Evolutionary conservation across 2,888 invertebrate species (phyloP).

Genomic region (Lydus trimaculatus): DNA sequence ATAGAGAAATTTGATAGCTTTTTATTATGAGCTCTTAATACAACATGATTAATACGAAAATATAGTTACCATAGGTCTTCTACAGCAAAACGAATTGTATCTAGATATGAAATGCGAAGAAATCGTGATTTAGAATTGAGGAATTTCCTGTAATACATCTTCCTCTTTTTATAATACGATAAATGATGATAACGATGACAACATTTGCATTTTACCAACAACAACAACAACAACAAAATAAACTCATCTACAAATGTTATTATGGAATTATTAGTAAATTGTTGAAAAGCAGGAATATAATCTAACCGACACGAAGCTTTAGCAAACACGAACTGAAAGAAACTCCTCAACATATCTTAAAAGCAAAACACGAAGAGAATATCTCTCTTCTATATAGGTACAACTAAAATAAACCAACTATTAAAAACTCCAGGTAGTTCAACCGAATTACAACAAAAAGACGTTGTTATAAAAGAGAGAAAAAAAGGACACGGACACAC

Average conservation of each 20-base stretch:
- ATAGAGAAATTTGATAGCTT: neutral
- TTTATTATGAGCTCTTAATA: too few species aligned
- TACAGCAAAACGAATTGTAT: neutral
- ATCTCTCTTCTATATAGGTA: neutral
- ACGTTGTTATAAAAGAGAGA: slow-evolving; percentile 9
- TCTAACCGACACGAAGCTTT: neutral
- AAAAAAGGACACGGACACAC: too few species aligned
- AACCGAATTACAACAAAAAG: slow-evolving; percentile 3
- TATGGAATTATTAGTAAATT: too few species aligned
- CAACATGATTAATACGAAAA: too few species aligned
- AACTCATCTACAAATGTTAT: too few species aligned
- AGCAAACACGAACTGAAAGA: slow-evolving; percentile 12
- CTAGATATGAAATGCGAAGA: neutral
- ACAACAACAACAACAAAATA: too few species aligned
- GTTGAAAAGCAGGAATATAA: too few species aligned
- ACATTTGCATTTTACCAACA: slow-evolving; percentile 2
- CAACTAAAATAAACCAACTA: slow-evolving; percentile 4
- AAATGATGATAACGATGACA: neutral
- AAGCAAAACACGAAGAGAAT: slow-evolving; percentile 7
- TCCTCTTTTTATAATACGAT: neutral
- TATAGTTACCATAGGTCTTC: slow-evolving; percentile 10
- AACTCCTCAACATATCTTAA: slow-evolving; percentile 18
- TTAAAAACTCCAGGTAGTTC: slow-evolving; percentile 28
- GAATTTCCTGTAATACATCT: slow-evolving; percentile 12
- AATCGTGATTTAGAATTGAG: neutral